Conservation (phyloP, 2,113 vertebrate species). For the Aplodontia rufa region DNA sequence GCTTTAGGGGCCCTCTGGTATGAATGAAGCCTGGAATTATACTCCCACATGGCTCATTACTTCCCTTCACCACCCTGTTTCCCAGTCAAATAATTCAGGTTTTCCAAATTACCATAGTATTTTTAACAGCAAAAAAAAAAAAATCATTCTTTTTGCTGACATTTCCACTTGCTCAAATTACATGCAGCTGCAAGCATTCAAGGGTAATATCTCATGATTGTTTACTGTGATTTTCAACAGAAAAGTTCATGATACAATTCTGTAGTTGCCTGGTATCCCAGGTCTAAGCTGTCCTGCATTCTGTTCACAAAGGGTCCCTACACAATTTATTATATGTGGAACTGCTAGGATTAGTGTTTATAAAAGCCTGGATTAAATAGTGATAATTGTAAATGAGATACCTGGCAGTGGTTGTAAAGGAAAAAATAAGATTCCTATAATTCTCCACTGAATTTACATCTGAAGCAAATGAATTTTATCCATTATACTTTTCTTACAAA, state of each 20-base stretch:
- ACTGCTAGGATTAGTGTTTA: neutral
- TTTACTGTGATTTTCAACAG: neutral
- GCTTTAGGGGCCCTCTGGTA: neutral
- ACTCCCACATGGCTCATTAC: neutral
- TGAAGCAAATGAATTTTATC: neutral
- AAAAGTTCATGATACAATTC: neutral
- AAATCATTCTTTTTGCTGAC: neutral
- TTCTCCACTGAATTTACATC: neutral
- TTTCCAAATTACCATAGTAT: neutral
- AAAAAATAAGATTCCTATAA: neutral
- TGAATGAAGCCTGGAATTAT: neutral
- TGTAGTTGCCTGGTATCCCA: neutral
- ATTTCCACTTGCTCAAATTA: neutral
- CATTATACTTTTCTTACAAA: neutral
- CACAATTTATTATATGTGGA: neutral
- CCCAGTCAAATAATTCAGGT: neutral
- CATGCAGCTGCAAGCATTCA: neutral
- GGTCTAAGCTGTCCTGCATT: neutral
- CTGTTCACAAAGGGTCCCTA: neutral
- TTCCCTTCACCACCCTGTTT: neutral
- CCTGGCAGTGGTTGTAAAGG: neutral
- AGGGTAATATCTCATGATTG: neutral
- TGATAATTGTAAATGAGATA: constrained; percentile 6
- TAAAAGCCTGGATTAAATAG: neutral
- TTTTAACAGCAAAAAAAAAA: neutral